phyloP scores from a whole-genome alignment of 1,140 invertebrate genomes.

The Sycophila sp. region DNA sequence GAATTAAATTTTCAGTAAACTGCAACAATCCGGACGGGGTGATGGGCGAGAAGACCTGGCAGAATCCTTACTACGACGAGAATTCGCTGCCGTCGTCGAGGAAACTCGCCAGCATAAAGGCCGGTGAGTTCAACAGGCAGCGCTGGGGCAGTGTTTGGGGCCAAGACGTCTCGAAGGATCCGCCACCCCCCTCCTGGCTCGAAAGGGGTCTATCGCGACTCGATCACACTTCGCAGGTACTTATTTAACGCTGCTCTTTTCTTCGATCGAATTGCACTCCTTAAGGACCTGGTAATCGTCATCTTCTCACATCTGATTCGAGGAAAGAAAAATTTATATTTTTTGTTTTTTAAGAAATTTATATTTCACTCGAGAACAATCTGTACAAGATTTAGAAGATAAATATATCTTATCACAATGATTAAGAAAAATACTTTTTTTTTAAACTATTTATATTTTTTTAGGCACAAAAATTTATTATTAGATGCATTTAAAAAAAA shows the following conservation, averaged over 20 bases:
- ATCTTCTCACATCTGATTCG: too few relatives aligned
- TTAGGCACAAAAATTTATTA: too few relatives aligned
- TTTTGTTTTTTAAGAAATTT: background rate
- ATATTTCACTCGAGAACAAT: background rate
- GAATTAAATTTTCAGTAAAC: conserved; percentile 27
- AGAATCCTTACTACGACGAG: conserved; percentile 56
- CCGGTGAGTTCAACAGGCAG: conserved; percentile 71
- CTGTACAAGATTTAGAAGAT: background rate
- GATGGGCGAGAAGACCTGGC: conserved; percentile 54
- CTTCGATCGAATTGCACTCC: too few relatives aligned
- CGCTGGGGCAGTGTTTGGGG: conserved; percentile 79
- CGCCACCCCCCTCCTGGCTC: conserved; percentile 71
- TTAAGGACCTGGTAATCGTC: too few relatives aligned
- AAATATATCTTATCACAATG: too few relatives aligned
- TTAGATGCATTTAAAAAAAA: too few relatives aligned
- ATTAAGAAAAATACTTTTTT: background rate
- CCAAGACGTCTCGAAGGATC: conserved; percentile 61
- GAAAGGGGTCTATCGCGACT: conserved; percentile 68
- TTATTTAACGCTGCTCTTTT: too few relatives aligned
- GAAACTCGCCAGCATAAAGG: conserved; percentile 50
- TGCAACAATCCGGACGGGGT: conserved; percentile 36
- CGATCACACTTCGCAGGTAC: conserved; percentile 58
- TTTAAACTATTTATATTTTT: too few relatives aligned
- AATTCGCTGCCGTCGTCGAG: conserved; percentile 54
- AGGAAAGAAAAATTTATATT: background rate